Conservation (phyloP, 2,888 invertebrate species). For the Apamea crenata region DNA sequence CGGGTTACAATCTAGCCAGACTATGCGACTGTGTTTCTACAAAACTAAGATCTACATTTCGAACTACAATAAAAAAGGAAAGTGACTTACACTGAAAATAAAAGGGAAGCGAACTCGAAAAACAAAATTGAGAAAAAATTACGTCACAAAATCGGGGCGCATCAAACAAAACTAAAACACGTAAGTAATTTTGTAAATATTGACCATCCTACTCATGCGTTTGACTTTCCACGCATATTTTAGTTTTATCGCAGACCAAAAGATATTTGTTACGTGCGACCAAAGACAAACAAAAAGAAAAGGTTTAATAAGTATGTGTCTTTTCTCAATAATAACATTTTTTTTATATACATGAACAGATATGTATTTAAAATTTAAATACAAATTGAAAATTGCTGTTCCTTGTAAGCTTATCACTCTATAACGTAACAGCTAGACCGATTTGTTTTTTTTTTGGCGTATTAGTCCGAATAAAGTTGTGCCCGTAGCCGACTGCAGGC, state of each 20-base stretch:
- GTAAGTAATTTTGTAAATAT: neutral
- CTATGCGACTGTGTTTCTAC: neutral
- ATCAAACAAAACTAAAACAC: neutral
- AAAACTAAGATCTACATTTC: slow-evolving; percentile 14
- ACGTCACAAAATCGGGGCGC: neutral
- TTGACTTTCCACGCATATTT: neutral
- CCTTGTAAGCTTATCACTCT: neutral
- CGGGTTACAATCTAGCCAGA: neutral
- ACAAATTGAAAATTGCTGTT: too few relatives aligned
- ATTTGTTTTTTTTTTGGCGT: neutral
- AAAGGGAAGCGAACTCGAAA: slow-evolving; percentile 4
- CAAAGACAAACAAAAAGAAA: neutral
- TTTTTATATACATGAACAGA: too few relatives aligned
- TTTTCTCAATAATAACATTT: too few relatives aligned
- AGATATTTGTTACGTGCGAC: neutral
- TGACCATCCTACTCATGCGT: neutral
- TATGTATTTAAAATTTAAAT: neutral
- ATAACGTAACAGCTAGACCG: neutral
- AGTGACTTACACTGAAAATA: slow-evolving; percentile 37
- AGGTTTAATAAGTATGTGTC: neutral
- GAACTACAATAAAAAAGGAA: slow-evolving; percentile 27
- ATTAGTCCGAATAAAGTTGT: too few relatives aligned
- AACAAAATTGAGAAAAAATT: neutral
- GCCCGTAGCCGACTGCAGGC: too few relatives aligned
- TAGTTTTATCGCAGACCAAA: too few relatives aligned